Conservation (phyloP, 2,113 vertebrate genomes). For the Athene cunicularia region DNA sequence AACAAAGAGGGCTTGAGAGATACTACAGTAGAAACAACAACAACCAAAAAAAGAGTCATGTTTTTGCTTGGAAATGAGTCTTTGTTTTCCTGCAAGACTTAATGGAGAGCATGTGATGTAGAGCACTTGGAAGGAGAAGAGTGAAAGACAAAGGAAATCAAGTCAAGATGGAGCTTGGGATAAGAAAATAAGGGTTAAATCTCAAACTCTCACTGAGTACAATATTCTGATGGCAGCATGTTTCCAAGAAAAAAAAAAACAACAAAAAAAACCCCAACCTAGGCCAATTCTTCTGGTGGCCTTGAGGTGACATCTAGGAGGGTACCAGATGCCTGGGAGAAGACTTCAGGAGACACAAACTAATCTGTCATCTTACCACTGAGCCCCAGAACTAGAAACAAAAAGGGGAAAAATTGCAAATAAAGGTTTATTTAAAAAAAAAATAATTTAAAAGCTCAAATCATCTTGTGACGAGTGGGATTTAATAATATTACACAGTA, state of each 20-base stretch:
- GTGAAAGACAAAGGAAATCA: neutral
- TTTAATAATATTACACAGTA: conserved; percentile 6
- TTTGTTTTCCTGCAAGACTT: neutral
- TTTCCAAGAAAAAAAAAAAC: neutral
- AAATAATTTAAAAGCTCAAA: neutral
- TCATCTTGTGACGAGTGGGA: neutral
- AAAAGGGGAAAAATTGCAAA: neutral
- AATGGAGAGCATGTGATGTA: neutral
- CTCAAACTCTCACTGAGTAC: neutral
- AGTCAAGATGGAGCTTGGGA: neutral
- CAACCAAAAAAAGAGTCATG: neutral
- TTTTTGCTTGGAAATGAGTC: neutral
- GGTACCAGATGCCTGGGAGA: neutral
- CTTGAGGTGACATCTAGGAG: neutral
- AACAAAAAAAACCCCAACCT: neutral
- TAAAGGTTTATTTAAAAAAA: neutral
- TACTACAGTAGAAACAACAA: neutral
- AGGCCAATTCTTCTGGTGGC: neutral
- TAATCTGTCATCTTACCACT: neutral
- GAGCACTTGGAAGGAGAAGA: neutral
- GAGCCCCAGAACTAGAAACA: neutral
- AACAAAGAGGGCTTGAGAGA: neutral
- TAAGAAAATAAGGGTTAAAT: neutral
- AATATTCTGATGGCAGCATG: neutral
- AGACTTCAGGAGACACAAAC: neutral